Evolutionary conservation across 1,140 invertebrate species (phyloP).

Genomic region (Lasaia peninsularis): DNA sequence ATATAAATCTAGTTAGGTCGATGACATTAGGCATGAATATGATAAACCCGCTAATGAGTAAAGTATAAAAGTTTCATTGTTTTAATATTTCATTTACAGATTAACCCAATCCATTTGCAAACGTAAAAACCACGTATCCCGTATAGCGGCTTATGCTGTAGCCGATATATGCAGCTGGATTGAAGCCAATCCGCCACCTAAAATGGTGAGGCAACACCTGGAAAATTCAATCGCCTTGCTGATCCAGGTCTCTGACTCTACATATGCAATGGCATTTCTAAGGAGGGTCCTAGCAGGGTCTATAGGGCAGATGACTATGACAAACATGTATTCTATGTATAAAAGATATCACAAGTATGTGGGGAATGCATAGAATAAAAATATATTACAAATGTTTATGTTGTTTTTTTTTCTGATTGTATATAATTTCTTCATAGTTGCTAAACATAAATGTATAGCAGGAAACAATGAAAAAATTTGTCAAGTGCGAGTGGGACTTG

Average conservation of each 20-base stretch:
- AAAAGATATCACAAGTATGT: slow-evolving; percentile 69
- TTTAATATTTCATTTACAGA: slow-evolving; percentile 37
- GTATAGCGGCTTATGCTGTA: slow-evolving; percentile 57
- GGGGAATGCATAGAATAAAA: slow-evolving; percentile 50
- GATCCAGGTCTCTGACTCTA: slow-evolving; percentile 51
- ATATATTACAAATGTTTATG: slow-evolving; percentile 2
- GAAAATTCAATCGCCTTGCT: slow-evolving; percentile 54
- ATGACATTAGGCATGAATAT: no score
- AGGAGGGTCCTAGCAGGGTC: slow-evolving; percentile 44
- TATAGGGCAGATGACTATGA: slow-evolving; percentile 51
- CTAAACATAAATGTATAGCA: no score
- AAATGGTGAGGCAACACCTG: slow-evolving; percentile 51
- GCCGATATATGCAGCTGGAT: slow-evolving; percentile 50
- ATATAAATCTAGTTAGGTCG: no score
- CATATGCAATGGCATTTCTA: slow-evolving; percentile 54
- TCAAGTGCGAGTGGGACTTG: no score
- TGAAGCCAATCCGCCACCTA: slow-evolving; percentile 41
- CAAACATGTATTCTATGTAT: slow-evolving; percentile 59
- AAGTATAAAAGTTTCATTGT: background rate
- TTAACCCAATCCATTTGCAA: slow-evolving; percentile 63
- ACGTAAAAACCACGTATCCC: slow-evolving; percentile 51
- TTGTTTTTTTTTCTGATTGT: slow-evolving; percentile 7
- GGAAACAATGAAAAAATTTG: no score
- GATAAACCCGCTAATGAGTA: background rate
- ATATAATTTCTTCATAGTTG: no score